Evolutionary conservation across 2,888 invertebrate species (phyloP).

Genomic region (Smittia sp.): DNA sequence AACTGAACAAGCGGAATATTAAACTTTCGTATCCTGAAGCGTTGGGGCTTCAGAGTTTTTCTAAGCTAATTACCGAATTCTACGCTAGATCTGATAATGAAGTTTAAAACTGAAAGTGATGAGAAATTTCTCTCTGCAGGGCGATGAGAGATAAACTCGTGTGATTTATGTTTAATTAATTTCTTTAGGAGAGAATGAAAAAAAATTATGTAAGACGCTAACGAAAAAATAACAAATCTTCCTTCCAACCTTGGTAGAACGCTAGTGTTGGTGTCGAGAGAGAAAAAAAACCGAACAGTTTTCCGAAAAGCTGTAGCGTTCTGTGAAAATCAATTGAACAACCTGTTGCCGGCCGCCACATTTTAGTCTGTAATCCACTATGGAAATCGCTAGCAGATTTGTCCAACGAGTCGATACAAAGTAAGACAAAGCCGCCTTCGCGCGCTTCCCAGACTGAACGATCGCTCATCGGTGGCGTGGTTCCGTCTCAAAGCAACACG

Average conservation of each 20-base stretch:
- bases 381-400: too few species aligned
- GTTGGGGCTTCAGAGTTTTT: background rate
- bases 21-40: background rate
- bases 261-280: background rate
- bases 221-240: background rate
- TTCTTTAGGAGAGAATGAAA: background rate
- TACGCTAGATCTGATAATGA: background rate
- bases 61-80: background rate
- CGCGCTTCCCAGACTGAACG: background rate
- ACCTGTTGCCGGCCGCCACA: slow-evolving; percentile 18
- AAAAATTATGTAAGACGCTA: background rate
- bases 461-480: background rate
- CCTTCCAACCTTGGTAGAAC: background rate
- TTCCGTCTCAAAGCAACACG: background rate
- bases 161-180: background rate
- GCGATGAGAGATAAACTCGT: background rate
- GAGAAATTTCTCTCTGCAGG: too few species aligned
- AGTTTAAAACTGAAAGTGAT: background rate
- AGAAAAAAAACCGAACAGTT: background rate
- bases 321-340: slow-evolving; percentile 39
- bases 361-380: too few species aligned
- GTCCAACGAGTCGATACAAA: too few species aligned
- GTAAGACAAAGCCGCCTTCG: background rate
- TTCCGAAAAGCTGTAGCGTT: background rate
- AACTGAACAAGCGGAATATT: background rate